Evolutionary conservation across 1,140 invertebrate genomes (phyloP).

Genomic region (Rhagoletis pomonella): DNA sequence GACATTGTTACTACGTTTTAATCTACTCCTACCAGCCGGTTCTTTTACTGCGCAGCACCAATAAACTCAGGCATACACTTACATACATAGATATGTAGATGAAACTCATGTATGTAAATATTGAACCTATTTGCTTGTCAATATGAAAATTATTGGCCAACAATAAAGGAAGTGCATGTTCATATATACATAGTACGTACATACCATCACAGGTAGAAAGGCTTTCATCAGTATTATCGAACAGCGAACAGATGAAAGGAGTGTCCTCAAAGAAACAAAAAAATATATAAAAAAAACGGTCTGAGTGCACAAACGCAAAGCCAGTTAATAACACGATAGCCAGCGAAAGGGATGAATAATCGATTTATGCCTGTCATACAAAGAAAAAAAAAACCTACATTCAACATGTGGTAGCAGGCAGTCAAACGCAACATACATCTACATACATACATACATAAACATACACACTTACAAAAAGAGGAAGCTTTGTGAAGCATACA

Average conservation of each 20-base stretch:
- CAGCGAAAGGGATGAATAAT: conserved; percentile 2
- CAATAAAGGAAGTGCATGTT: background rate
- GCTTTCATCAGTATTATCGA: background rate
- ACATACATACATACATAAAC: background rate
- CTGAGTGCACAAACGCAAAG: background rate
- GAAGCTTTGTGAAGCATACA: background rate
- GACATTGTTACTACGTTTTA: too few species aligned
- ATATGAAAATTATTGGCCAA: conserved; percentile 10
- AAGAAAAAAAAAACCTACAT: background rate
- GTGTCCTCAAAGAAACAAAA: background rate
- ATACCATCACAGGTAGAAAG: background rate
- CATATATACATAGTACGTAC: background rate
- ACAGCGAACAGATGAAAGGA: background rate
- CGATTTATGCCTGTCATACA: conserved; percentile 15
- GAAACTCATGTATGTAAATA: background rate
- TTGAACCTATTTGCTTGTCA: background rate
- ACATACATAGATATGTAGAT: background rate
- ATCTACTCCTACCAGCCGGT: background rate
- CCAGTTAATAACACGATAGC: too few species aligned
- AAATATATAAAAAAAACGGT: too few species aligned
- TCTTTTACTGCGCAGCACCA: background rate
- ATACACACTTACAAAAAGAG: background rate
- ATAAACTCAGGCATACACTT: background rate
- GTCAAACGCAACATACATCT: background rate
- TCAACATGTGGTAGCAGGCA: background rate